Conservation (phyloP, 2,113 vertebrate species). For the Channa maculata region DNA sequence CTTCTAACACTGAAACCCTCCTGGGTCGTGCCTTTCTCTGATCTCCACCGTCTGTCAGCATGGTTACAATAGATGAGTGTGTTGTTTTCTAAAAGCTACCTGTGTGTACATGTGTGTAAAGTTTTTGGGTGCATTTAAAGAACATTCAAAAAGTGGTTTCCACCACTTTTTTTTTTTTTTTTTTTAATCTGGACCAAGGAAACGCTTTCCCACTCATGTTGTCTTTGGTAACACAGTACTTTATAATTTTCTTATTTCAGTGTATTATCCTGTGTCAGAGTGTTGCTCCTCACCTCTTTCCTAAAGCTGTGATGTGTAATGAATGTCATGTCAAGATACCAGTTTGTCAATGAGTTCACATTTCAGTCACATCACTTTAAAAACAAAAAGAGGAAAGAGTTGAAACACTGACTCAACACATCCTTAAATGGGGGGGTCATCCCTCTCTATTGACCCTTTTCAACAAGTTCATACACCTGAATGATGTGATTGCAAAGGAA, state of each 20-base stretch:
- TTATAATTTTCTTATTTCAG: background rate
- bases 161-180: background rate
- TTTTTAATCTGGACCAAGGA: constrained; percentile 18
- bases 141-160: background rate
- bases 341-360: background rate
- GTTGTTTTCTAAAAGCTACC: constrained; percentile 18
- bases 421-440: background rate
- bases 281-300: background rate
- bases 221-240: background rate
- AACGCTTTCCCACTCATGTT: background rate
- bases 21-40: constrained; percentile 60
- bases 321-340: background rate
- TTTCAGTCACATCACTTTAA: background rate
- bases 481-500: constrained; percentile 9
- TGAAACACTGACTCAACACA: background rate
- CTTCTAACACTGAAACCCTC: constrained; percentile 13
- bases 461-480: background rate
- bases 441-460: background rate
- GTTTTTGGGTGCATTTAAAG: constrained; percentile 23
- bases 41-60: constrained; percentile 10
- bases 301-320: background rate
- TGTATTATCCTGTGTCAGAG: background rate
- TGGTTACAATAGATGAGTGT: constrained; percentile 23
- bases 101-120: constrained; percentile 24
- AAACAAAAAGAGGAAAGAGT: background rate